Base-by-base conservation (phyloP, 1,140 invertebrate species). In the Drosophila setifemur region DNA sequence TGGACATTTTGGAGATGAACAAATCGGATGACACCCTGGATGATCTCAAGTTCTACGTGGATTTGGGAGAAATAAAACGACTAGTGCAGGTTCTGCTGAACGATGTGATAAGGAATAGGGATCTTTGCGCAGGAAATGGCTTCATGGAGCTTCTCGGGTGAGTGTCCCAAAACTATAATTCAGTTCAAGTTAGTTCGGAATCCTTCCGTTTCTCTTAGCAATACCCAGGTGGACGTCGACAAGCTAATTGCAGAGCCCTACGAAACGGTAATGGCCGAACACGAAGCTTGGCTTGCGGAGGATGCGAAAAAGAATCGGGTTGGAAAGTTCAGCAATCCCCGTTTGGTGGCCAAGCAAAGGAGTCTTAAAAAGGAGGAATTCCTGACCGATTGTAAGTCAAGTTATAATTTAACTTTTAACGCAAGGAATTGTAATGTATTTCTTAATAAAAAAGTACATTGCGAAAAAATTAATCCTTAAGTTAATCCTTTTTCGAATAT, bases 21-120 rank as follows among this genome's bases (percentile, higher is more conserved):
- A 35, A 25, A 2, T 39, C 31, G 3, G 57, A 42, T 8, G 16
- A 2, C 3, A 64, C 72, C 16, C 60, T 40, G 35, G 69, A 25
- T 28, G 44, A 47, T 0, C 61, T 57, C 9, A 83, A 83, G 7
- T 85, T 58, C 11, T 44, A 68, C 11, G 50, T 53, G 4, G 78
- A 83, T 29, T 2, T 83, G 0, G 28, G 40, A 0, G 78, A 83
- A 7, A 23, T 83, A 1, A 42, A 61, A 1, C 57, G 60, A 4
- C 42, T 83, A 2, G 12, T 83, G 4, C 23, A 44, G 2, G 8
- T 31, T 1, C 6, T 83, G 2, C 21, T 44, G 3, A 11, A 19
- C 0, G 73, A 83, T 47, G 19, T 78, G 0, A 11, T 12, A 3
- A 0, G 4, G 0, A 40, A 73, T 4, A 26, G 14, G 0, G 39